Evolutionary conservation across 1,140 invertebrate genomes (phyloP).

Genomic region (Drosophila malerkotliana): DNA sequence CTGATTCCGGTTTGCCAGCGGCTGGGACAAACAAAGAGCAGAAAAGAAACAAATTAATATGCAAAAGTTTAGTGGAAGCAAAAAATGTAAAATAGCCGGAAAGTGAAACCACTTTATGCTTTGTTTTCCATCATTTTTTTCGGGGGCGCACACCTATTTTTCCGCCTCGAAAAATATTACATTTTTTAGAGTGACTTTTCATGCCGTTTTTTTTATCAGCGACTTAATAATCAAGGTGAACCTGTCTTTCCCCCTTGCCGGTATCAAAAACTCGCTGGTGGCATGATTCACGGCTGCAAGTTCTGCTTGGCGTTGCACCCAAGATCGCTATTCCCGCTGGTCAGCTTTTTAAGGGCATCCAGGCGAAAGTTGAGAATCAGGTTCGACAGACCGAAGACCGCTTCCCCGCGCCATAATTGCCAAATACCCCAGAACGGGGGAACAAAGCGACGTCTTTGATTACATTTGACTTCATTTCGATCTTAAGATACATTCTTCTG

Average conservation of each 20-base stretch:
- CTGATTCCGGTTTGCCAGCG: constrained; percentile 64
- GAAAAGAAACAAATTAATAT: constrained; percentile 36
- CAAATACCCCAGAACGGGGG: constrained; percentile 1
- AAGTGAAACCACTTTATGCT: constrained; percentile 54
- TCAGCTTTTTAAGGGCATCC: constrained; percentile 43
- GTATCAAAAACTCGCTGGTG: background rate
- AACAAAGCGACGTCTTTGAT: constrained; percentile 41
- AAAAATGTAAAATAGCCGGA: constrained; percentile 33
- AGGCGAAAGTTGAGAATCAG: constrained; percentile 74
- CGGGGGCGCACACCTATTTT: constrained; percentile 18
- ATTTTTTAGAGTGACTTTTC: constrained; percentile 41
- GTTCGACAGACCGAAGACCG: constrained; percentile 32
- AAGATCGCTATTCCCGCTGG: constrained; percentile 10
- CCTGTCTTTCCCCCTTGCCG: constrained; percentile 27
- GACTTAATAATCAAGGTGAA: constrained; percentile 11
- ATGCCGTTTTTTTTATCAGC: constrained; percentile 60
- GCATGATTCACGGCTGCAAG: constrained; percentile 27
- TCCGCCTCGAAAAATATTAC: constrained; percentile 1
- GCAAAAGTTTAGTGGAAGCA: constrained; percentile 20
- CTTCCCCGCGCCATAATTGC: constrained; percentile 9
- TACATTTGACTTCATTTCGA: background rate
- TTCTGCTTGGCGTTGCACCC: constrained; percentile 43
- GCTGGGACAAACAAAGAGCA: constrained; percentile 17
- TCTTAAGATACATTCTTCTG: constrained; percentile 5
- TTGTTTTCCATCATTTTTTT: constrained; percentile 33